phyloP scores from a whole-genome alignment of 1,140 invertebrate species.

The Drosophila sproati region DNA sequence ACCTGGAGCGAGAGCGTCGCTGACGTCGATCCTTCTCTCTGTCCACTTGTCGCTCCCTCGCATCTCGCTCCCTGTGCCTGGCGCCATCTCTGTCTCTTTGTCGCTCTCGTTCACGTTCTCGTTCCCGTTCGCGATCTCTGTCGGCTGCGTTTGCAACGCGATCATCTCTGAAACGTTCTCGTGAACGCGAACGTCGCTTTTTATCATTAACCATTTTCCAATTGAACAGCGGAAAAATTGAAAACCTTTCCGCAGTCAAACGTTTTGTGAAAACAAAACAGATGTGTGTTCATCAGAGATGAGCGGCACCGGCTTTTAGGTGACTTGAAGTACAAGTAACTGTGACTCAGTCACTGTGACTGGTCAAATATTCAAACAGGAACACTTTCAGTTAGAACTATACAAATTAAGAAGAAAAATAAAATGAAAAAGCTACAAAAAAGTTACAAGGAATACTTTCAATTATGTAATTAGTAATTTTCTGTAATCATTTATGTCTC shows the following conservation, averaged over 20 bases:
- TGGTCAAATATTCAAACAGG: not conserved
- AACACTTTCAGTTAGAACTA: not conserved
- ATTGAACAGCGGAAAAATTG: constrained; percentile 1
- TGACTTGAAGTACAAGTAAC: not conserved
- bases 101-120: constrained; percentile 57
- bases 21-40: constrained; percentile 71
- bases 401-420: not conserved
- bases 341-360: constrained; percentile 14
- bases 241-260: constrained; percentile 17
- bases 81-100: constrained; percentile 59
- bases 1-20: constrained; percentile 76
- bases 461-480: too few relatives aligned
- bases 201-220: constrained; percentile 85
- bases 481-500: not conserved
- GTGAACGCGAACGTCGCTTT: constrained; percentile 85
- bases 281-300: constrained; percentile 26
- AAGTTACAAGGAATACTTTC: too few relatives aligned
- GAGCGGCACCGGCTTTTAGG: not conserved
- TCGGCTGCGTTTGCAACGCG: constrained; percentile 32
- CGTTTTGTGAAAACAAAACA: constrained; percentile 44
- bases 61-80: constrained; percentile 47
- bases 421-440: not conserved
- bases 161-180: constrained; percentile 82
- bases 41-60: constrained; percentile 41
- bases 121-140: constrained; percentile 52